Base-by-base conservation (phyloP, 2,888 invertebrate genomes). In the Plebejus anna region DNA sequence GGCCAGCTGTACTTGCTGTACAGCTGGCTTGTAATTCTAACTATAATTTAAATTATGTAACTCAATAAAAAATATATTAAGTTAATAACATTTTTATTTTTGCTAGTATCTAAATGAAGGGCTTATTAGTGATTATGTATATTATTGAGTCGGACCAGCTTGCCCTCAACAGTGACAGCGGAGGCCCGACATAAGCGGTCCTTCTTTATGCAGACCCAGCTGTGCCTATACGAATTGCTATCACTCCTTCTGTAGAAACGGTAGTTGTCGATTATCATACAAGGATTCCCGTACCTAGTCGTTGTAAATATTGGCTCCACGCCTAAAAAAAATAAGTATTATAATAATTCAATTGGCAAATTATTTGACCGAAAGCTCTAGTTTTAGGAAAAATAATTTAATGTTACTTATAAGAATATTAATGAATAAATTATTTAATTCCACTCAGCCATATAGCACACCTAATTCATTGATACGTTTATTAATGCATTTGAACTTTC, bases 191-290 rank as follows among this genome's bases (percentile, higher is more conserved):
- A 88, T 1, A 80, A 78, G 9, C 78, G 77, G 78, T 83, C 82
- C 78, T 87, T 86, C 71, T 83, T 83, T 9, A 81, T 81, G 75
- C 86, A 87, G 2, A 88, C 83, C 90, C 89, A 89, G 16, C 81
- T 84, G 7, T 78, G 75, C 16, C 80, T 78, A 0, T 84, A 84
- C 0, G 84, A 84, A 16, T 77, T 84, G 77, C 85, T 86, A 76
- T 87, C 86, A 71, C 84, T 88, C 13, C 86, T 81, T 55, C 81
- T 85, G 79, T 89, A 86, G 77, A 83, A 90, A 7, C 87, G 82
- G 75, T 88, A 84, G 3, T 59, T 0, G 4, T 82, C 85, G 5
- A 81, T 78, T 7, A 81, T 75, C 82, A 90, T 80, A 13, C 84
- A 79, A 0, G 86, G 87, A 72, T 88, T 87, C 4, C 89, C 89